phyloP scores from a whole-genome alignment of 2,113 vertebrate species.

The Neogobius melanostomus region DNA sequence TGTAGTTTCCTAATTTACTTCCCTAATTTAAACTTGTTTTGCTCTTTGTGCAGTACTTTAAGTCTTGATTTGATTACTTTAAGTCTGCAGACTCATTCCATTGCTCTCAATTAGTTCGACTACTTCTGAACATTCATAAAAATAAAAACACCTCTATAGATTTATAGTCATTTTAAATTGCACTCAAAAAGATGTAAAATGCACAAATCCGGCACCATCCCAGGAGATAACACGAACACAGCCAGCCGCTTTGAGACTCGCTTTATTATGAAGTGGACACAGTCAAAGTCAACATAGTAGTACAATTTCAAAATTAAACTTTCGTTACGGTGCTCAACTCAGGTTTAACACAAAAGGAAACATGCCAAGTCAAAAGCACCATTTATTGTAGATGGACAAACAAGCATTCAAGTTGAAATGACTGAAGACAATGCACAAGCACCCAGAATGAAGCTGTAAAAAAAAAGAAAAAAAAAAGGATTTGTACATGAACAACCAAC shows the following conservation, averaged over 20 bases:
- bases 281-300: conserved; percentile 7
- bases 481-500: background rate
- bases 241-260: conserved; percentile 5
- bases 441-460: conserved; percentile 17
- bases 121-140: too few species aligned
- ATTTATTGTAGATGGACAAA: conserved; percentile 16
- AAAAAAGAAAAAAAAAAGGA: background rate
- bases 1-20: too few species aligned
- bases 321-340: background rate
- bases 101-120: too few species aligned
- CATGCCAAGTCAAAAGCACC: conserved; percentile 30
- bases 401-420: conserved; percentile 49
- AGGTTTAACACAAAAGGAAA: conserved; percentile 16
- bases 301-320: conserved; percentile 8
- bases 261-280: background rate
- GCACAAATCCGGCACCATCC: conserved; percentile 53
- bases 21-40: too few species aligned
- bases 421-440: conserved; percentile 19
- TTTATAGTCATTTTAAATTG: conserved; percentile 55
- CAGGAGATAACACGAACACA: conserved; percentile 41
- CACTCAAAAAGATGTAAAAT: conserved; percentile 56
- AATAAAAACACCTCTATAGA: too few species aligned
- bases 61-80: too few species aligned
- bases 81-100: too few species aligned
- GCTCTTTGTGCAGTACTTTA: too few species aligned